phyloP scores from a whole-genome alignment of 2,797 vertebrate genomes.

The Enteromius afrohamiltoni region DNA sequence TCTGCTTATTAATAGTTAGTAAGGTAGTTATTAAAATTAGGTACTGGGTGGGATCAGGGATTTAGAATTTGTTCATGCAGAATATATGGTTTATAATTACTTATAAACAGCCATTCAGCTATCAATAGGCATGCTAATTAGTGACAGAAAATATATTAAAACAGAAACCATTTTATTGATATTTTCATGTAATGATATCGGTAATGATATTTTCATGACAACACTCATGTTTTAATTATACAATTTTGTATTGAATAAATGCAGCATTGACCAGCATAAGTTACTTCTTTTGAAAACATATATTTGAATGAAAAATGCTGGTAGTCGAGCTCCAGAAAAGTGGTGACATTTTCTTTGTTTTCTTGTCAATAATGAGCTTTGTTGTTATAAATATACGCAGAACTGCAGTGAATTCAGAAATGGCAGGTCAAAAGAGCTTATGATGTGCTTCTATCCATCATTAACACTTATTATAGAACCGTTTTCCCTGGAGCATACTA shows the following conservation, averaged over 20 bases:
- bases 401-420: not conserved
- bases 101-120: not conserved
- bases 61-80: not conserved
- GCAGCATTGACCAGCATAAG: not conserved
- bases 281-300: not conserved
- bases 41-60: not conserved
- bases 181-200: too few species aligned
- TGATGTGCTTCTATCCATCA: not conserved
- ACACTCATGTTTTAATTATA: not conserved
- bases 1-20: not conserved
- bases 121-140: not conserved
- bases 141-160: not conserved
- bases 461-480: slow-evolving; percentile 7
- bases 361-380: not conserved
- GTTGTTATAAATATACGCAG: not conserved
- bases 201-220: not conserved
- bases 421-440: not conserved
- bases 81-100: not conserved
- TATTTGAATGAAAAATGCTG: not conserved
- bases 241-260: not conserved
- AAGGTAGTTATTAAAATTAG: not conserved
- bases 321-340: not conserved
- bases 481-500: not conserved
- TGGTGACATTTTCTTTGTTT: not conserved
- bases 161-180: not conserved